Base-by-base conservation (phyloP, 2,113 vertebrate genomes). In the Trichomycterus rosablanca region DNA sequence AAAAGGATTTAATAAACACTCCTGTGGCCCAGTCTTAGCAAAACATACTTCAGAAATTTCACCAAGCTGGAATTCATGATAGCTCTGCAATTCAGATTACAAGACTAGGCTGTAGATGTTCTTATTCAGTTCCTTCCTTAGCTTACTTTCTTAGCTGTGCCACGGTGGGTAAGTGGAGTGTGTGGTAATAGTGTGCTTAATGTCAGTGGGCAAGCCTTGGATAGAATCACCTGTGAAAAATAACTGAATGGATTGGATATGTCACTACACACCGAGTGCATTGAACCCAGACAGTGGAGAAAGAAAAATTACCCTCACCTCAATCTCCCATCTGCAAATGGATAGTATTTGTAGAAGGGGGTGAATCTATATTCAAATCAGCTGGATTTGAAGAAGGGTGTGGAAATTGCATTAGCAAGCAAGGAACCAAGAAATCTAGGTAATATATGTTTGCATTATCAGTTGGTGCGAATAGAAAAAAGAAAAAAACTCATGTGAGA, bases 381-480 rank as follows among this genome's bases (percentile, higher is more conserved):
- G 35, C 45, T 59, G 42, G 55, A 65, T 22, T 34, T 56, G 65
- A 34, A 14, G 40, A 9, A 59, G 30, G 30, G 23, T 65, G 49
- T 54, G 61, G 66, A 68, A 59, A 59, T 59, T 23, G 39, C 43
- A 63, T 63, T 57, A 69, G 48, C 26, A 16, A 53, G 16, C 54
- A 59, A 26, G 40, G n/a, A n/a, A n/a, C n/a, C 18, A 53, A 46
- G 48, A 34, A 56, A 28, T 61, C 9, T 11, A 34, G 42, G 16
- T 22, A 6, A 7, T 20, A 7, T 24, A 23, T 53, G 32, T n/a
- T n/a, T n/a, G n/a, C n/a, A n/a, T n/a, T n/a, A n/a, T n/a, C n/a
- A n/a, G n/a, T n/a, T n/a, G n/a, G n/a, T n/a, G n/a, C n/a, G n/a
- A n/a, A n/a, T n/a, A n/a, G n/a, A n/a, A n/a, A n/a, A n/a, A n/a